A percentile compares a stretch with the other conserved stretches of the same genome.
Conservation (phyloP, 2,888 invertebrate species). For the Lasioglossum pauxillum region DNA sequence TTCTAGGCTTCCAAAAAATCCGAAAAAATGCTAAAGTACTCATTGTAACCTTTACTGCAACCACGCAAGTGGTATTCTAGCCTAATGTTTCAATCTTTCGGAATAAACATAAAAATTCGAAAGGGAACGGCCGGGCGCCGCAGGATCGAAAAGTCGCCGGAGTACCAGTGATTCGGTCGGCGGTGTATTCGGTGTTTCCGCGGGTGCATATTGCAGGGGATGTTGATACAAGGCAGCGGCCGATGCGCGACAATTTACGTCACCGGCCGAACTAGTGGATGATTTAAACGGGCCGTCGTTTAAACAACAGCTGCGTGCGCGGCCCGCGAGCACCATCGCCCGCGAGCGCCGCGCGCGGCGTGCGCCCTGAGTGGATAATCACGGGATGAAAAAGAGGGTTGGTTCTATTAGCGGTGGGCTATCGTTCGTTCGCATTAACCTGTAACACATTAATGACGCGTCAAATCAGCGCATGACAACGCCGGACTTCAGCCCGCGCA, state of each 20-base stretch:
- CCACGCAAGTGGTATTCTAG: too few species aligned
- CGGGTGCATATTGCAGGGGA: conserved; percentile 52
- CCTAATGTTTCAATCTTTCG: too few species aligned
- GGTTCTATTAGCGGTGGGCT: conserved; percentile 56
- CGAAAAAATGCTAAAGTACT: too few species aligned
- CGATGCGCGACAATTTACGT: conserved; percentile 68
- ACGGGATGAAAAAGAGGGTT: conserved; percentile 45
- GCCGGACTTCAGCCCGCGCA: conserved; percentile 61
- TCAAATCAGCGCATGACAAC: conserved; percentile 76
- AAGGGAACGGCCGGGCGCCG: too few species aligned
- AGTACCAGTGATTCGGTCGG: neutral
- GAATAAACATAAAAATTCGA: too few species aligned
- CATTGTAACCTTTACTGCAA: too few species aligned
- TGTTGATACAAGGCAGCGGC: conserved; percentile 59
- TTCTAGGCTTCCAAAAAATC: too few species aligned
- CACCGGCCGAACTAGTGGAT: conserved; percentile 64
- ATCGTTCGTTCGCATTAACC: conserved; percentile 64
- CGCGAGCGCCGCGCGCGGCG: conserved; percentile 20
- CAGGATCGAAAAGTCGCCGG: neutral
- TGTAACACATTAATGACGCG: conserved; percentile 74
- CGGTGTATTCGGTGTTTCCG: neutral
- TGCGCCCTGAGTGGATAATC: neutral
- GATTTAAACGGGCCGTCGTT: conserved; percentile 61
- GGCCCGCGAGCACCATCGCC: neutral
- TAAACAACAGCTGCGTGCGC: conserved; percentile 62